Evolutionary conservation across 2,888 invertebrate species (phyloP).

Genomic region (Hydropsyche betteni): DNA sequence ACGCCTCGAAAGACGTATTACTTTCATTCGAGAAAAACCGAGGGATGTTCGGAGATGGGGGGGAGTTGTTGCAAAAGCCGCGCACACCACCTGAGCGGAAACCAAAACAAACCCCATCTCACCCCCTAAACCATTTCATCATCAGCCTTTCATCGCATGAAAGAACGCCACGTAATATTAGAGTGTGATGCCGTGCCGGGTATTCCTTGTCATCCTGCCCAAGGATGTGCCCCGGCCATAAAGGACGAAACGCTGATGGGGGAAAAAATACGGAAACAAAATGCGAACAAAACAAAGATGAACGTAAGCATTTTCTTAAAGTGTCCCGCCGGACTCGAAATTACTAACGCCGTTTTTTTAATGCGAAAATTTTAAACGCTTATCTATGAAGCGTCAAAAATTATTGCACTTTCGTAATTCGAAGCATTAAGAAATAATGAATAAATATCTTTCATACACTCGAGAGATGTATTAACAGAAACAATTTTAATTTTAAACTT

Average conservation of each 20-base stretch:
- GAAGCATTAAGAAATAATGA: too few relatives aligned
- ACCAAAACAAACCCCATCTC: constrained; percentile 36
- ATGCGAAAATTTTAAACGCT: too few relatives aligned
- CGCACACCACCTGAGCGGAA: constrained; percentile 37
- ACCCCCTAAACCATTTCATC: constrained; percentile 32
- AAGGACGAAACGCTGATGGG: constrained; percentile 14
- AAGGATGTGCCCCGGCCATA: constrained; percentile 29
- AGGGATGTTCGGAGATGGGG: constrained; percentile 4
- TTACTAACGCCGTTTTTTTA: too few relatives aligned
- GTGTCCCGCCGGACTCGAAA: not conserved
- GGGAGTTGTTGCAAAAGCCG: constrained; percentile 20
- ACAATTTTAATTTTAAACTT: constrained; percentile 22
- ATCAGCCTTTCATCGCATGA: constrained; percentile 39
- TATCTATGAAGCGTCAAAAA: too few relatives aligned
- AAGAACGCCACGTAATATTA: constrained; percentile 39
- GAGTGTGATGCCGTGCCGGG: constrained; percentile 33
- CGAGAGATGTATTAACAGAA: constrained; percentile 8
- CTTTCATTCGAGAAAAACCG: constrained; percentile 33
- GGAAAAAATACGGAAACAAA: constrained; percentile 23
- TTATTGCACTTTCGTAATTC: too few relatives aligned
- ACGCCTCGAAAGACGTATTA: constrained; percentile 34
- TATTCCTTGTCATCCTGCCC: not conserved
- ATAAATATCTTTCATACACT: constrained; percentile 15
- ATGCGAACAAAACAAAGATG: constrained; percentile 21
- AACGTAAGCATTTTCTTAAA: not conserved